Conservation (phyloP, 1,140 invertebrate genomes). For the Zaprionus lachaisei region DNA sequence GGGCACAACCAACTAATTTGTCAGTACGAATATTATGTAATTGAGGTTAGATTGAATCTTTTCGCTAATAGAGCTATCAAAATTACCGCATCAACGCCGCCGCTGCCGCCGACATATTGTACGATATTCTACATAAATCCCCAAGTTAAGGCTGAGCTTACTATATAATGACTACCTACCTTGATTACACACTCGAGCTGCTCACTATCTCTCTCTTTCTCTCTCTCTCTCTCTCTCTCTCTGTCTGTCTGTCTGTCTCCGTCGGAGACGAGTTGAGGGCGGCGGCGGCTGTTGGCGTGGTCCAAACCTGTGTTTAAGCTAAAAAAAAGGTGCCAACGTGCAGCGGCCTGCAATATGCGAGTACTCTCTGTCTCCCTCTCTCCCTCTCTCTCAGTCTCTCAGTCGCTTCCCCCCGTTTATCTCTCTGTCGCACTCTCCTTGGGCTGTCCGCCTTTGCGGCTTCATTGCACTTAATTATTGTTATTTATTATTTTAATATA, state of each 20-base stretch:
- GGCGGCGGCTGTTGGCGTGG: slow-evolving; percentile 34
- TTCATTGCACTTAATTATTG: slow-evolving; percentile 82
- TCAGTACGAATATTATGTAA: slow-evolving; percentile 15
- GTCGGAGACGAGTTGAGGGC: slow-evolving; percentile 56
- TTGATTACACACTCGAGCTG: slow-evolving; percentile 70
- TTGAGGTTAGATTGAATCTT: slow-evolving; percentile 34
- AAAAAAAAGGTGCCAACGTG: slow-evolving; percentile 76
- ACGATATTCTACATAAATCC: slow-evolving; percentile 69
- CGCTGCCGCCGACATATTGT: slow-evolving; percentile 50
- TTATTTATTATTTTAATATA: slow-evolving; percentile 83
- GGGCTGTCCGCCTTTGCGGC: slow-evolving; percentile 40
- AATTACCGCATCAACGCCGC: slow-evolving; percentile 48
- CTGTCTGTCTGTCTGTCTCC: not conserved
- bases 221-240: not conserved
- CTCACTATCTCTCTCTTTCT: not conserved
- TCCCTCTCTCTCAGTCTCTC: not conserved
- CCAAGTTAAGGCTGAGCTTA: slow-evolving; percentile 64
- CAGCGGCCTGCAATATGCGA: slow-evolving; percentile 38
- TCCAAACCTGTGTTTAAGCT: slow-evolving; percentile 76
- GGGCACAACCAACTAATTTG: not conserved
- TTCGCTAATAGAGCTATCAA: slow-evolving; percentile 67
- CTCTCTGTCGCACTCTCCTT: slow-evolving; percentile 28
- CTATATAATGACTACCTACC: slow-evolving; percentile 81
- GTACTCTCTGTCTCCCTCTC: slow-evolving; percentile 27
- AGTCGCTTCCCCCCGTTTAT: slow-evolving; percentile 4